Conservation (phyloP, 2,113 vertebrate genomes). For the Siniperca chuatsi region DNA sequence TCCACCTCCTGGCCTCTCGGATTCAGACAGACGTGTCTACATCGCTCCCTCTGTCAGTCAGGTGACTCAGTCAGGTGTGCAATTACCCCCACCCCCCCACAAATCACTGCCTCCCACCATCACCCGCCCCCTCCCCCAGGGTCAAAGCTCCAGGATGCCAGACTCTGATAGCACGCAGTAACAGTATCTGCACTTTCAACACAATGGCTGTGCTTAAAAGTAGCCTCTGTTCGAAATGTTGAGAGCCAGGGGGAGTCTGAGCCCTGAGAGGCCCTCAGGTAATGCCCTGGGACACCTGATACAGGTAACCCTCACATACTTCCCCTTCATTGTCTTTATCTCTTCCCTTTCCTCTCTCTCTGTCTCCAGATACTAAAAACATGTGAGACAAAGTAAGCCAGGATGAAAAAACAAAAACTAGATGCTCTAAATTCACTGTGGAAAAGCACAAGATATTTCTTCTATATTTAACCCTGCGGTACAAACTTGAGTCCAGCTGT, state of each 20-base stretch:
- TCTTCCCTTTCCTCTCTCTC: conserved; percentile 49
- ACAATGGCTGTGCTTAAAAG: conserved; percentile 76
- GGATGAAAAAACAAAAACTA: not conserved
- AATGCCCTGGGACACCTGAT: conserved; percentile 81
- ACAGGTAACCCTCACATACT: conserved; percentile 71
- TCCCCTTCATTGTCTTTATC: conserved; percentile 71
- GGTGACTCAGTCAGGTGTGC: conserved; percentile 78
- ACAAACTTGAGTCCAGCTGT: conserved; percentile 48
- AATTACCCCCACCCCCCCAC: conserved; percentile 55
- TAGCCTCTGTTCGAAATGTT: conserved; percentile 73
- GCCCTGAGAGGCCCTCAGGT: conserved; percentile 71
- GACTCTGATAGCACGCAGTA: conserved; percentile 74
- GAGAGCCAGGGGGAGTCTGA: conserved; percentile 29
- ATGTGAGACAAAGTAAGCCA: conserved; percentile 39
- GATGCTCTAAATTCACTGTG: conserved; percentile 23
- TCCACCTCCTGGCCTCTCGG: conserved; percentile 52
- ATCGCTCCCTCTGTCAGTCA: conserved; percentile 69
- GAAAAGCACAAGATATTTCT: conserved; percentile 18
- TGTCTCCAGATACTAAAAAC: conserved; percentile 42
- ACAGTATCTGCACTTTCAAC: conserved; percentile 78
- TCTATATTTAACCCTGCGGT: conserved; percentile 32
- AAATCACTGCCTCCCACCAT: conserved; percentile 40
- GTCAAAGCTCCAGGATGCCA: conserved; percentile 75
- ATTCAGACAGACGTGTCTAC: conserved; percentile 68
- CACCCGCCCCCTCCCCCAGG: conserved; percentile 7